These are phyloP conservation scores for Actinernus sp. DNA, from an alignment of 92 coral and sea anemone genomes.

Conservation along the genomic window DNA sequence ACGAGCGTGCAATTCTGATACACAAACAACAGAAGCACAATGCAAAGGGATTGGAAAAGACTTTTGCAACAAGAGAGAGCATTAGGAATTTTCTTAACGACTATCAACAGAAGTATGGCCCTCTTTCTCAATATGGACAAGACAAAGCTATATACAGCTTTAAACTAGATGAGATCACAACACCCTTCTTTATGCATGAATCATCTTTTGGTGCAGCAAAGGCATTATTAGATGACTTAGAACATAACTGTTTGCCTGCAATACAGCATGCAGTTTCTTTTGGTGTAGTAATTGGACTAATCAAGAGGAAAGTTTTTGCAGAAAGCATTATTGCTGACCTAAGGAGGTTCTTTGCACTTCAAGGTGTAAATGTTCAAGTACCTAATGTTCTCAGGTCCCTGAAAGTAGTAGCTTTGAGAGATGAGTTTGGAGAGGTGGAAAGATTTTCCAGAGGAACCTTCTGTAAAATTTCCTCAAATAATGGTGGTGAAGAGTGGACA, in stretches of 20 bases:
- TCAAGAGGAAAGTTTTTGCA: not conserved
- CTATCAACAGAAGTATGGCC: constrained; percentile 38
- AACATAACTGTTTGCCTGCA: no score
- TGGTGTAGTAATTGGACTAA: constrained; percentile 40
- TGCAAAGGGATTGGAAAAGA: constrained; percentile 70
- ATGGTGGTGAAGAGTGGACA: constrained; percentile 47
- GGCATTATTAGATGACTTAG: constrained; percentile 7
- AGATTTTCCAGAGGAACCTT: constrained; percentile 16
- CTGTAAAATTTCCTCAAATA: constrained; percentile 16
- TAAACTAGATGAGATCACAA: not conserved
- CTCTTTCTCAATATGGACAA: constrained; percentile 34
- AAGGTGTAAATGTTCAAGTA: not conserved
- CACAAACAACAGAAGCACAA: constrained; percentile 80
- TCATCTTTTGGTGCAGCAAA: constrained; percentile 25
- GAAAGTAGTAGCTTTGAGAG: constrained; percentile 14
- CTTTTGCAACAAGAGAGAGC: constrained; percentile 47
- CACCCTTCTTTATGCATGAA: constrained; percentile 46
- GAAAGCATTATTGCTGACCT: constrained; percentile 19
- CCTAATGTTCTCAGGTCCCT: constrained; percentile 7
- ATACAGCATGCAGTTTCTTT: constrained; percentile 17
- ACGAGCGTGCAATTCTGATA: constrained; percentile 50
- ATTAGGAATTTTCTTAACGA: constrained; percentile 24
- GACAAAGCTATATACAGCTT: not conserved
- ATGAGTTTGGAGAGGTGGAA: constrained; percentile 29
- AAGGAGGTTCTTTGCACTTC: not conserved